Base-by-base conservation (phyloP, 2,888 invertebrate genomes). In the Drosophila engyochracea region DNA sequence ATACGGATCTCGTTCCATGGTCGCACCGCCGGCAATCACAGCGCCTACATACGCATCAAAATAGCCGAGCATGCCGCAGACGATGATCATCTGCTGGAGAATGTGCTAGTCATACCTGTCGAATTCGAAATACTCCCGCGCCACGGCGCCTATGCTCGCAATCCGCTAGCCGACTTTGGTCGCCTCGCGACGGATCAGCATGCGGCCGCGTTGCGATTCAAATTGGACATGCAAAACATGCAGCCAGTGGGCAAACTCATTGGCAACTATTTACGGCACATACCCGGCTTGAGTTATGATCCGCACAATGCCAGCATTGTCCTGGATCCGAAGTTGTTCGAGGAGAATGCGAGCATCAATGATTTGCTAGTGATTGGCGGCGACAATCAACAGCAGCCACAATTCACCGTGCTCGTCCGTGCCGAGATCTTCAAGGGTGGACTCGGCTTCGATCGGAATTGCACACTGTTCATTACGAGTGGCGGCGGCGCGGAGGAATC, bases 1-100 rank as follows among this genome's bases (percentile, higher is more conserved):
- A 98, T 98, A 94, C 95, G 96, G 83, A 96, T 98, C 79, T 96
- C 96, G 89, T 97, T 97, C 93, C 95, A 96, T 90, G 97, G 96
- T 52, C 95, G 95, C 83, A 94, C 95, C 81, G 96, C 96, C 91
- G 96, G 96, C 91, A 97, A 97, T 93, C 96, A 97, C 93, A 97
- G 97, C 68, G 96, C 97, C 41, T 98, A 97, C 91, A 96, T 98
- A 91, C 96, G 96, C 41, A 93, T 94, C 14, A 94, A 93, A 85
- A 92, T 94, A 19, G 90, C 92, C 1, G 91, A 92, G 68, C 74
- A 83, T 70, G 39, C 81, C 63, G 22, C 71, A 5, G 64, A 60
- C n/a, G 78, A 80, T 35, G 78, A 80, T 35, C 71, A 77, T 31
- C 71, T 72, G 7, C 81, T 75, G 47, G 92, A 93, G 53, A 90